Percentiles rank a stretch among this genome's conserved stretches.
These are phyloP conservation scores for Drosophila nebulosa DNA, from an alignment of 1,140 invertebrate species.

Conservation along the genomic window DNA sequence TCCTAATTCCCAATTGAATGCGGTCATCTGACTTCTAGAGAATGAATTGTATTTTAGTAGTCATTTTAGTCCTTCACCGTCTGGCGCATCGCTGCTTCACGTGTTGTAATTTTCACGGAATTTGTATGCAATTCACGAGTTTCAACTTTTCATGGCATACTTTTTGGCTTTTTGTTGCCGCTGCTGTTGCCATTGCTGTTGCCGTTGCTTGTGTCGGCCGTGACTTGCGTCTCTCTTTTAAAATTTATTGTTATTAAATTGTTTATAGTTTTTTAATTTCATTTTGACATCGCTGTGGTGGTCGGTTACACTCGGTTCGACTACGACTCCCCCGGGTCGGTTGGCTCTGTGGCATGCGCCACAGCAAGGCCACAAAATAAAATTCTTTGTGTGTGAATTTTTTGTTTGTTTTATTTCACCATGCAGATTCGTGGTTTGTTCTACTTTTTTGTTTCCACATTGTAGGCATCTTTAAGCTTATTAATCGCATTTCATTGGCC, in stretches of 20 bases:
- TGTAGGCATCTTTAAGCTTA: neutral
- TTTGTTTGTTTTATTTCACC: no score
- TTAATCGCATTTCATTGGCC: slow-evolving; percentile 18
- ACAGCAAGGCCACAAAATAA: slow-evolving; percentile 7
- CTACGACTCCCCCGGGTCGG: neutral
- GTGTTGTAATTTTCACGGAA: neutral
- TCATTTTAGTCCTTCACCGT: no score
- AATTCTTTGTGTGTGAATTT: neutral
- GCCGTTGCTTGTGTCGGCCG: neutral
- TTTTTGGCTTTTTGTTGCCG: neutral
- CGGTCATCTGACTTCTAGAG: no score
- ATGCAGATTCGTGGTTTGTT: neutral
- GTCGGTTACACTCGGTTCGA: neutral
- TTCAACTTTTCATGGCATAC: neutral
- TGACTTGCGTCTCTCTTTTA: neutral
- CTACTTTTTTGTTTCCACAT: neutral
- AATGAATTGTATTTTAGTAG: no score
- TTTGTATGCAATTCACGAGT: neutral
- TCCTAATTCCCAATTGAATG: no score
- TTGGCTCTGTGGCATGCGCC: neutral
- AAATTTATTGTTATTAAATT: slow-evolving; percentile 29
- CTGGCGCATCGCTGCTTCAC: neutral
- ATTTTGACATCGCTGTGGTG: slow-evolving; percentile 13
- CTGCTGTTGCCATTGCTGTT: no score
- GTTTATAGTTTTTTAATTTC: slow-evolving; percentile 34